Evolutionary conservation across 92 coral and sea anemone genomes (phyloP).

Genomic region (Parazoanthus darwini): DNA sequence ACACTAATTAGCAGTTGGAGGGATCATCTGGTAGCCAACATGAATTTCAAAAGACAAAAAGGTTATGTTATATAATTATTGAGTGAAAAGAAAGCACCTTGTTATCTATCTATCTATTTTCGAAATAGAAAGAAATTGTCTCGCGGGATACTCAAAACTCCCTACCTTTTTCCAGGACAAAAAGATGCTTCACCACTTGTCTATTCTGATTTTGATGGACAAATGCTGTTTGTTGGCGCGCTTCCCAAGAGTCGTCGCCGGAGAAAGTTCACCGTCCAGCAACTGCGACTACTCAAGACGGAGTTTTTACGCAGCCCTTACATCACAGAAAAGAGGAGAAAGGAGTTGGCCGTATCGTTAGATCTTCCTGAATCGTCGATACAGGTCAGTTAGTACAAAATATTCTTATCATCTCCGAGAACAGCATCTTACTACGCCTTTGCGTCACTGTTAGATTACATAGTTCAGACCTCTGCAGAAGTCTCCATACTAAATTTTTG

Average conservation of each 20-base stretch:
- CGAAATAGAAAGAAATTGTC: too few relatives aligned
- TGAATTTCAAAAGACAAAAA: too few relatives aligned
- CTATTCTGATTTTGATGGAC: slow-evolving; percentile 35
- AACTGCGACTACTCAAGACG: slow-evolving; percentile 26
- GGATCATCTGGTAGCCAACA: too few relatives aligned
- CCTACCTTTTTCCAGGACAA: background rate
- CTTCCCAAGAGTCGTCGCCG: slow-evolving; percentile 32
- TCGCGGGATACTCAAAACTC: background rate
- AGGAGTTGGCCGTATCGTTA: slow-evolving; percentile 2
- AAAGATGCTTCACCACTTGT: background rate
- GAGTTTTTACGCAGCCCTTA: slow-evolving; percentile 34
- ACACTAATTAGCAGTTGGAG: too few relatives aligned
- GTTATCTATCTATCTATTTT: too few relatives aligned
- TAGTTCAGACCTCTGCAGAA: too few relatives aligned
- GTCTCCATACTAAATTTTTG: too few relatives aligned
- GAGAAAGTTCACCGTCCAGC: slow-evolving; percentile 19
- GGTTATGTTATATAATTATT: too few relatives aligned
- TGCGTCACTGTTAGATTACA: too few relatives aligned
- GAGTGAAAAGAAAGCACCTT: too few relatives aligned
- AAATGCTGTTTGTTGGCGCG: slow-evolving; percentile 32
- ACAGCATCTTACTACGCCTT: too few relatives aligned
- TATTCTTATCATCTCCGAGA: too few relatives aligned
- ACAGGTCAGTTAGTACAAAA: background rate
- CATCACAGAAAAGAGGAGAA: slow-evolving; percentile 21
- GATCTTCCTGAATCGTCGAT: slow-evolving; percentile 32